Evolutionary conservation across 1,140 invertebrate species (phyloP).

Genomic region (Aphidius gifuensis): DNA sequence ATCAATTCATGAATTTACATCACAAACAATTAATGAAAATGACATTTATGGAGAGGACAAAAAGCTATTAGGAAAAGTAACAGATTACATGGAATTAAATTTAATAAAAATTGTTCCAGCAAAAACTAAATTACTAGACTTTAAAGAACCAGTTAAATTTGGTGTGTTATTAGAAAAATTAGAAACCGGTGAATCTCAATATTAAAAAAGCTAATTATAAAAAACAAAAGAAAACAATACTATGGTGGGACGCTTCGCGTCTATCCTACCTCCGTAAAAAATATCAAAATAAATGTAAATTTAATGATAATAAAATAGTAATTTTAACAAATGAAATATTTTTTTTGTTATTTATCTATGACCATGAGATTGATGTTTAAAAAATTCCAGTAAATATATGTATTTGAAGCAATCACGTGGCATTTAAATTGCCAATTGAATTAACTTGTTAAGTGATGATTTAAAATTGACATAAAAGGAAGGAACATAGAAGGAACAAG

Average conservation of each 20-base stretch:
- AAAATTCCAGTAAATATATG: too few relatives aligned
- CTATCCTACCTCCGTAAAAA: too few relatives aligned
- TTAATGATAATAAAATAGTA: too few relatives aligned
- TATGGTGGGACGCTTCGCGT: too few relatives aligned
- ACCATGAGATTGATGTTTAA: too few relatives aligned
- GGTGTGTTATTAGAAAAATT: conserved; percentile 11
- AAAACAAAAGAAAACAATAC: too few relatives aligned
- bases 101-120: conserved; percentile 26
- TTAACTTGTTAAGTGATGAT: conserved; percentile 9
- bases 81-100: conserved; percentile 30
- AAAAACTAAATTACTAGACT: not conserved
- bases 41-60: conserved; percentile 30
- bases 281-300: too few relatives aligned
- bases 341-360: too few relatives aligned
- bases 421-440: conserved; percentile 2
- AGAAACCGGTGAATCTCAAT: not conserved
- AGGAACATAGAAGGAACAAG: not conserved
- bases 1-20: conserved; percentile 30
- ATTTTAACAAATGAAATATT: too few relatives aligned
- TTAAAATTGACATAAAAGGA: conserved; percentile 6
- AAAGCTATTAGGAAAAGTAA: conserved; percentile 30
- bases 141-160: conserved; percentile 12
- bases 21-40: conserved; percentile 33
- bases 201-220: too few relatives aligned
- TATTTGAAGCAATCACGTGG: too few relatives aligned